Percentiles rank a stretch among this genome's conserved stretches.
Conservation (phyloP, 1,140 invertebrate species). For the Solen grandis region DNA sequence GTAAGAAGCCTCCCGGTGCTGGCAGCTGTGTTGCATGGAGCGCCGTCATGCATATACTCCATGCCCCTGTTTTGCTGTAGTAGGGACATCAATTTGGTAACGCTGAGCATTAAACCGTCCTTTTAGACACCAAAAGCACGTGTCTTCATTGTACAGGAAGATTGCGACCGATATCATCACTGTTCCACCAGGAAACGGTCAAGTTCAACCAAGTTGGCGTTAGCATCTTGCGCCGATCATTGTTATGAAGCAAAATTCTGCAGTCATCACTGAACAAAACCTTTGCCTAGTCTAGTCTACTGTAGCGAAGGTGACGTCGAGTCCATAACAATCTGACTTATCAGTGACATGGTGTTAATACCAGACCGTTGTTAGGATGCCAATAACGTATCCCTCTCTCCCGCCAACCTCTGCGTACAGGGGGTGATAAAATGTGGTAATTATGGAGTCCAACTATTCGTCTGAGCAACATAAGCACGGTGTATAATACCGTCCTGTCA, state of each 20-base stretch:
- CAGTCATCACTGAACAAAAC: conserved; percentile 11
- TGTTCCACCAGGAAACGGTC: neutral
- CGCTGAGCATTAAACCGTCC: neutral
- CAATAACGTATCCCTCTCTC: neutral
- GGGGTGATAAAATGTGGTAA: neutral
- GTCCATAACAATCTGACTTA: neutral
- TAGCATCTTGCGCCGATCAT: neutral
- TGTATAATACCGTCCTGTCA: neutral
- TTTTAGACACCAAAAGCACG: neutral
- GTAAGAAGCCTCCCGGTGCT: too few species aligned
- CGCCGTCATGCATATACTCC: too few species aligned
- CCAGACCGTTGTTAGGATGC: neutral
- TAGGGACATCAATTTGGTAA: too few species aligned
- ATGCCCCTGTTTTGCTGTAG: too few species aligned
- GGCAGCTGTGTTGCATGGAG: too few species aligned
- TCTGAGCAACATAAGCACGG: neutral
- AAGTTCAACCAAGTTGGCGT: neutral
- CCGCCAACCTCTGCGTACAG: neutral
- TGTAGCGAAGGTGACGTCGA: neutral
- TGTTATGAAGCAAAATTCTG: neutral
- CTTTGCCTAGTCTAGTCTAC: neutral
- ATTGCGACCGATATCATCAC: neutral
- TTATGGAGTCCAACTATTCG: neutral
- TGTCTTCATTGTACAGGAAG: neutral
- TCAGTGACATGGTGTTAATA: neutral